Percentiles rank a stretch among this genome's conserved stretches.
Conservation (phyloP, 2,888 invertebrate species). For the Thymelicus sylvestris region DNA sequence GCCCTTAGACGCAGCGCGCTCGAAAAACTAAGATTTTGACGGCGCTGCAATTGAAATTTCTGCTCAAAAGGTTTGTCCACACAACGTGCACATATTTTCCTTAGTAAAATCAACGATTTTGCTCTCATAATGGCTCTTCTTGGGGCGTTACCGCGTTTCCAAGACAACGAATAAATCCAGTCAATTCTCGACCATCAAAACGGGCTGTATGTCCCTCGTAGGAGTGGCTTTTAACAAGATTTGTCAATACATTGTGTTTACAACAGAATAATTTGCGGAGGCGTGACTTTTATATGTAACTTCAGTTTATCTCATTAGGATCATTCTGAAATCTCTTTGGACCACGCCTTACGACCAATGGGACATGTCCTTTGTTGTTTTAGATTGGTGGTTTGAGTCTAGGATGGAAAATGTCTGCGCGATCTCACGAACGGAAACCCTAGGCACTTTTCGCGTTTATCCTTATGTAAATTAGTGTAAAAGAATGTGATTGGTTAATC, state of each 20-base stretch:
- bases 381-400: slow-evolving; percentile 16
- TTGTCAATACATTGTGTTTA: slow-evolving; percentile 62
- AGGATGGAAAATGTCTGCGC: slow-evolving; percentile 25
- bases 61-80: slow-evolving; percentile 11
- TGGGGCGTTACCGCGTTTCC: slow-evolving; percentile 49
- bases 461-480: slow-evolving; percentile 24
- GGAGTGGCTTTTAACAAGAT: slow-evolving; percentile 72
- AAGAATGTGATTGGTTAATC: slow-evolving; percentile 17
- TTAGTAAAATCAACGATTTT: slow-evolving; percentile 27
- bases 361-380: slow-evolving; percentile 31
- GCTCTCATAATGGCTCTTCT: slow-evolving; percentile 31
- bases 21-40: slow-evolving; percentile 12
- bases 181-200: slow-evolving; percentile 45
- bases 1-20: slow-evolving; percentile 18
- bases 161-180: slow-evolving; percentile 52
- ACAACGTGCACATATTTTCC: slow-evolving; percentile 18
- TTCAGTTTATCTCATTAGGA: slow-evolving; percentile 45
- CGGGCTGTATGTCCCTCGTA: slow-evolving; percentile 48
- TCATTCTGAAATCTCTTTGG: slow-evolving; percentile 39
- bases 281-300: slow-evolving; percentile 54
- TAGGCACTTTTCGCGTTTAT: slow-evolving; percentile 20
- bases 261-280: slow-evolving; percentile 63
- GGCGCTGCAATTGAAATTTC: slow-evolving; percentile 8
- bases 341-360: slow-evolving; percentile 55
- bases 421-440: slow-evolving; percentile 5